These are phyloP conservation scores for Lasioglossum pauxillum DNA, from an alignment of 2,888 invertebrate species.

Conservation along the genomic window DNA sequence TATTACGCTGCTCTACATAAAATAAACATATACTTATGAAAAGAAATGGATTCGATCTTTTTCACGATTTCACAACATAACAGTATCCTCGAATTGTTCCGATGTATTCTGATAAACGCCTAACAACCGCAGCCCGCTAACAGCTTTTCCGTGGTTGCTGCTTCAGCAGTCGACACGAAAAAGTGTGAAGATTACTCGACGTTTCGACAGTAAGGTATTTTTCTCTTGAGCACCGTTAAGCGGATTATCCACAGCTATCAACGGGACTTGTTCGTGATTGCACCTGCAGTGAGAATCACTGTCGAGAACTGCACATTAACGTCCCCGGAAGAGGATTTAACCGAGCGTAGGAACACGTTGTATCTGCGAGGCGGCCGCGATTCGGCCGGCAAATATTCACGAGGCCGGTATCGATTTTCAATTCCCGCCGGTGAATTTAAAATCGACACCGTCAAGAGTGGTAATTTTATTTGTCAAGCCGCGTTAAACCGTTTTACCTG, in stretches of 20 bases:
- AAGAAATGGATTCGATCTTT: too few relatives aligned
- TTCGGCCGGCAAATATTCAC: not conserved
- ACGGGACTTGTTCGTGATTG: not conserved
- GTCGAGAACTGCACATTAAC: not conserved
- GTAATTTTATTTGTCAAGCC: slow-evolving; percentile 40
- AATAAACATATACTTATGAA: too few relatives aligned
- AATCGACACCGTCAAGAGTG: slow-evolving; percentile 19
- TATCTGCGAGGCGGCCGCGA: not conserved
- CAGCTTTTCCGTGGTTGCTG: too few relatives aligned
- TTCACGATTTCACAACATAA: too few relatives aligned
- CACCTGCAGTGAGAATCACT: not conserved
- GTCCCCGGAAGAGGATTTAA: slow-evolving; percentile 23
- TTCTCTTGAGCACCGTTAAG: not conserved
- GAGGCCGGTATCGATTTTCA: slow-evolving; percentile 19
- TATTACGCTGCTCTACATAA: too few relatives aligned
- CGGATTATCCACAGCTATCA: not conserved
- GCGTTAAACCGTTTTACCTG: slow-evolving; percentile 35
- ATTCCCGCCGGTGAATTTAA: slow-evolving; percentile 1
- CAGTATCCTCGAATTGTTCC: too few relatives aligned
- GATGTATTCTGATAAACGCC: not conserved
- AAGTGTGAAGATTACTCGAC: not conserved
- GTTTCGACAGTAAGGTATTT: not conserved
- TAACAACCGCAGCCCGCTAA: not conserved
- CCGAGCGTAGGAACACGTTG: not conserved
- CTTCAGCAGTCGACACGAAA: not conserved